Evolutionary conservation across 2,888 invertebrate species (phyloP).

Genomic region (Bellardia pandia): DNA sequence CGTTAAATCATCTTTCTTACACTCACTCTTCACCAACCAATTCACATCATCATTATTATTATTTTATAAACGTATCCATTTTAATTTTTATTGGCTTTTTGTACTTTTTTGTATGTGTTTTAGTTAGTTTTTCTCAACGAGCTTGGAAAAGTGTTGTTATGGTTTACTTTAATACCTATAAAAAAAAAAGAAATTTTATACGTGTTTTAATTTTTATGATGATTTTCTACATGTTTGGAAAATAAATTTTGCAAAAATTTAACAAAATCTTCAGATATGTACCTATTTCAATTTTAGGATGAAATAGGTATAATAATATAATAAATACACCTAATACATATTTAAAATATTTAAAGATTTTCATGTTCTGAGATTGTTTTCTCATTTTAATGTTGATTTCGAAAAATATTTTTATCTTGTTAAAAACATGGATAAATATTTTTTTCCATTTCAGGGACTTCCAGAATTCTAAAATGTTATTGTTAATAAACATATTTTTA

Average conservation of each 20-base stretch:
- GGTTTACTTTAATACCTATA: conserved; percentile 67
- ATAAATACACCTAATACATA: no score
- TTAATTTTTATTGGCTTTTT: conserved; percentile 81
- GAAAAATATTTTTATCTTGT: no score
- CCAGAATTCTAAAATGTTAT: no score
- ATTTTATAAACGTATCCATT: conserved; percentile 82
- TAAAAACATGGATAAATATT: no score
- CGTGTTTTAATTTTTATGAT: conserved; percentile 59
- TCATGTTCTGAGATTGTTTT: no score
- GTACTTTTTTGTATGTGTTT: conserved; percentile 15
- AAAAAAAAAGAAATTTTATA: conserved; percentile 43
- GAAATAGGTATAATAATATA: no score
- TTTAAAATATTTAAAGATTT: not conserved
- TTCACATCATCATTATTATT: conserved; percentile 78
- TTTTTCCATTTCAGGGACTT: no score
- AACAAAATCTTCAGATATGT: not conserved
- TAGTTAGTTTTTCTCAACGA: conserved; percentile 74
- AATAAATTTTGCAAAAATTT: conserved; percentile 31
- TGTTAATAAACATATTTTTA: no score
- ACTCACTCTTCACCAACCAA: conserved; percentile 2
- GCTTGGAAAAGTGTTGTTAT: conserved; percentile 75
- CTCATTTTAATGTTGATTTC: no score
- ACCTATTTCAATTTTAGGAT: no score
- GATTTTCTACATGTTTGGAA: conserved; percentile 62
- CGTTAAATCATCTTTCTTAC: conserved; percentile 81